Evolutionary conservation across 2,888 invertebrate genomes (phyloP).

Genomic region (Cheilosia urbana): DNA sequence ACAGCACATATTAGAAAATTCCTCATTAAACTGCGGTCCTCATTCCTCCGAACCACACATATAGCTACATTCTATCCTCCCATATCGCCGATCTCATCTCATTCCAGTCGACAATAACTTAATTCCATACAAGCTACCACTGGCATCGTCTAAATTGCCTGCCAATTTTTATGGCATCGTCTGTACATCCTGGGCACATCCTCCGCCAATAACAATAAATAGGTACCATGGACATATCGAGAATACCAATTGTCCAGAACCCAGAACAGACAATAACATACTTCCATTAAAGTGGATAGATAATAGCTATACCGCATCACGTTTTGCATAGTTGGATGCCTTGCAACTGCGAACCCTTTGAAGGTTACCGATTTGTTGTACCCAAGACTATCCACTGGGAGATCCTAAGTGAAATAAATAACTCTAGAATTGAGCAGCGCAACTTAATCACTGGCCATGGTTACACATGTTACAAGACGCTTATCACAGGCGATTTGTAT

Average conservation of each 20-base stretch:
- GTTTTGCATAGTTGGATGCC: constrained; percentile 67
- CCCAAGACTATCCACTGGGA: constrained; percentile 26
- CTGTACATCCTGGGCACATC: constrained; percentile 24
- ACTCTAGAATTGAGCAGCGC: constrained; percentile 48
- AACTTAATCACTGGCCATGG: constrained; percentile 58
- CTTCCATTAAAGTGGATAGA: constrained; percentile 14
- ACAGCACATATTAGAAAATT: too few species aligned
- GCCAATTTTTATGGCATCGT: constrained; percentile 43
- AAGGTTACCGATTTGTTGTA: constrained; percentile 30
- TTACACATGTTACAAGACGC: constrained; percentile 50
- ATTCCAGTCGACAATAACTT: constrained; percentile 62
- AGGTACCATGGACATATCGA: constrained; percentile 42
- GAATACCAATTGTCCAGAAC: constrained; percentile 63
- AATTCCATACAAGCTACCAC: constrained; percentile 28
- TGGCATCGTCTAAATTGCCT: constrained; percentile 44
- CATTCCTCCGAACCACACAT: not conserved
- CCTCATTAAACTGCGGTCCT: too few species aligned
- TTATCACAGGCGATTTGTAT: constrained; percentile 19
- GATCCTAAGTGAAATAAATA: constrained; percentile 67
- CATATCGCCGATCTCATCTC: constrained; percentile 44
- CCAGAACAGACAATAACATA: constrained; percentile 49
- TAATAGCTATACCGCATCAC: constrained; percentile 19
- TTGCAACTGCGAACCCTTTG: constrained; percentile 57
- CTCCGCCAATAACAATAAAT: constrained; percentile 68
- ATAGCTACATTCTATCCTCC: not conserved